Percentiles rank a stretch among this genome's conserved stretches.
These are phyloP conservation scores for Pelodytes ibericus DNA, from an alignment of 2,797 vertebrate genomes.

Conservation along the genomic window DNA sequence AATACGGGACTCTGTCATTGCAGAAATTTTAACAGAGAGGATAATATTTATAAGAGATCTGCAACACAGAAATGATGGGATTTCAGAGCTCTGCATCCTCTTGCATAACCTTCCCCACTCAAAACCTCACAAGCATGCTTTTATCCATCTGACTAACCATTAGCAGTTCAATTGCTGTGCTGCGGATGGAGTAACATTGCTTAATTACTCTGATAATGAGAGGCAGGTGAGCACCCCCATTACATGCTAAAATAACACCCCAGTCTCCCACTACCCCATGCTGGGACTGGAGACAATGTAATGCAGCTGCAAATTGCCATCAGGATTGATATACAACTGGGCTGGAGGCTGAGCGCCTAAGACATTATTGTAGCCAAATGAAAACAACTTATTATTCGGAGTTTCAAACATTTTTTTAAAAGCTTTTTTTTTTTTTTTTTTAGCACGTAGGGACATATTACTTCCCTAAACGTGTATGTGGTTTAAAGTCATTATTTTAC, in stretches of 20 bases:
- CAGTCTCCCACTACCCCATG: background rate
- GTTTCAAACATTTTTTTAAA: background rate
- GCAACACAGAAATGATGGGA: slow-evolving; percentile 10
- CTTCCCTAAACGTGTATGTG: too few species aligned
- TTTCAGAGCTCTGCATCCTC: slow-evolving; percentile 18
- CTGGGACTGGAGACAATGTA: slow-evolving; percentile 8
- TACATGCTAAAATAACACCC: slow-evolving; percentile 34
- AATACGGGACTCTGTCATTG: background rate
- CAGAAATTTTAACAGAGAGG: background rate
- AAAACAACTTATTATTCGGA: background rate
- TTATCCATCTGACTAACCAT: slow-evolving; percentile 38
- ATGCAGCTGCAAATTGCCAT: slow-evolving; percentile 31
- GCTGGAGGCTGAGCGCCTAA: background rate
- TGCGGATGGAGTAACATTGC: slow-evolving; percentile 5
- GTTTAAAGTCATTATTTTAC: too few species aligned
- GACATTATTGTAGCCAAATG: background rate
- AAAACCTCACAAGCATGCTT: background rate
- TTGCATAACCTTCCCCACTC: slow-evolving; percentile 18
- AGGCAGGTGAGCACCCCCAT: slow-evolving; percentile 40
- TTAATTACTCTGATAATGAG: slow-evolving; percentile 52
- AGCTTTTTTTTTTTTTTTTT: background rate
- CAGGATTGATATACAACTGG: background rate
- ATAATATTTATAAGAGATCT: slow-evolving; percentile 4
- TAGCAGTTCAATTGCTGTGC: slow-evolving; percentile 24
- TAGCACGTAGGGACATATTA: too few species aligned